These are phyloP conservation scores for Onychomys leucogaster DNA, from an alignment of 2,797 vertebrate genomes.

Conservation along the genomic window DNA sequence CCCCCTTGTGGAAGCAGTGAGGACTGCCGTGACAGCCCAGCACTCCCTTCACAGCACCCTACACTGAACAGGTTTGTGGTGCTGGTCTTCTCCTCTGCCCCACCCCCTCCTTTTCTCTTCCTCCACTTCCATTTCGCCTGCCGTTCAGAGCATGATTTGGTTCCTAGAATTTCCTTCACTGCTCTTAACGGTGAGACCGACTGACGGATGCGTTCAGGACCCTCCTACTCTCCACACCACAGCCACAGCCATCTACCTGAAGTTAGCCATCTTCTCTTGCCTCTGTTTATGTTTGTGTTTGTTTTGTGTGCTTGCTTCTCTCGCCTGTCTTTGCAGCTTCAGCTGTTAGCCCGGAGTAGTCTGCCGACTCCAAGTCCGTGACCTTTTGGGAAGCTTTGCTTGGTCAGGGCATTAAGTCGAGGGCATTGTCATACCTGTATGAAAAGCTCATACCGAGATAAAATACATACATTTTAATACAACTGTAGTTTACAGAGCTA, in stretches of 20 bases:
- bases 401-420: slow-evolving; percentile 38
- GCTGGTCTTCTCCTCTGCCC: neutral
- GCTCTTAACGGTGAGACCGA: neutral
- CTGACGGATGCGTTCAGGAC: neutral
- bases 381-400: neutral
- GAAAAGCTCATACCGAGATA: slow-evolving; percentile 66
- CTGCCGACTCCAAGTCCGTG: neutral
- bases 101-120: neutral
- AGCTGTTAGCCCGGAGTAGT: neutral
- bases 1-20: slow-evolving; percentile 85
- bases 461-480: slow-evolving; percentile 74
- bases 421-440: slow-evolving; percentile 48
- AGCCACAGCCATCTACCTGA: neutral
- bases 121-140: neutral
- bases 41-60: accelerated
- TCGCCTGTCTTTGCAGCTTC: neutral
- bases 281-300: neutral
- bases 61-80: neutral
- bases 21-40: slow-evolving; percentile 38
- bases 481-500: slow-evolving; percentile 81
- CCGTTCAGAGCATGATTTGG: neutral
- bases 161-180: no score
- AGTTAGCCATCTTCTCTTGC: neutral
- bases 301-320: neutral
- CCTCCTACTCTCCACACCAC: neutral